Percentiles rank a stretch among this genome's conserved stretches.
These are phyloP conservation scores for Aleiodes sp. DNA, from an alignment of 1,140 invertebrate genomes.

Conservation along the genomic window DNA sequence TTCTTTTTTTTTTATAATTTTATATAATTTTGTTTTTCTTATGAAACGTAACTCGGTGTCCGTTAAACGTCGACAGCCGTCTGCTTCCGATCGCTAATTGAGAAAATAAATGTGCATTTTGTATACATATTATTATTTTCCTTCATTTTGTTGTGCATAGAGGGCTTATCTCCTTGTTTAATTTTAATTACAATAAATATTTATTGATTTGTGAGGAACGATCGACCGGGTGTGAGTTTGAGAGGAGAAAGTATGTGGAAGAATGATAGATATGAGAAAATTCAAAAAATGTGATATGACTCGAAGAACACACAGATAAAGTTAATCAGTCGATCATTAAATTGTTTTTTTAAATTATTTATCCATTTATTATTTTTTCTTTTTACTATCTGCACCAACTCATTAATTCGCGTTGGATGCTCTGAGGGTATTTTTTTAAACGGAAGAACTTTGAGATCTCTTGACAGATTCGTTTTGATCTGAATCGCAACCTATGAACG, in stretches of 20 bases:
- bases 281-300: conserved; percentile 29
- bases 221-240: neutral
- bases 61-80: neutral
- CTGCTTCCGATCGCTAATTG: neutral
- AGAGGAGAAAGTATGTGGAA: neutral
- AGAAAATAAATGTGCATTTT: conserved; percentile 27
- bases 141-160: too few relatives aligned
- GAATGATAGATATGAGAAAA: conserved; percentile 26
- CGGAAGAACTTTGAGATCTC: conserved; percentile 34
- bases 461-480: conserved; percentile 8
- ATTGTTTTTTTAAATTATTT: neutral
- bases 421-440: conserved; percentile 1
- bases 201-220: neutral
- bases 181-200: too few relatives aligned
- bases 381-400: neutral
- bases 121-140: too few relatives aligned
- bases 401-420: neutral
- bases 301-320: conserved; percentile 15
- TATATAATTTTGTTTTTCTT: neutral
- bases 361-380: neutral
- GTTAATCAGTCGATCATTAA: conserved; percentile 24
- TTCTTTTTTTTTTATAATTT: conserved; percentile 13
- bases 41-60: neutral
- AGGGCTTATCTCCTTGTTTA: too few relatives aligned
- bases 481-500: conserved; percentile 24